Base-by-base conservation (phyloP, 2,113 vertebrate genomes). In the Lasiurus cinereus region DNA sequence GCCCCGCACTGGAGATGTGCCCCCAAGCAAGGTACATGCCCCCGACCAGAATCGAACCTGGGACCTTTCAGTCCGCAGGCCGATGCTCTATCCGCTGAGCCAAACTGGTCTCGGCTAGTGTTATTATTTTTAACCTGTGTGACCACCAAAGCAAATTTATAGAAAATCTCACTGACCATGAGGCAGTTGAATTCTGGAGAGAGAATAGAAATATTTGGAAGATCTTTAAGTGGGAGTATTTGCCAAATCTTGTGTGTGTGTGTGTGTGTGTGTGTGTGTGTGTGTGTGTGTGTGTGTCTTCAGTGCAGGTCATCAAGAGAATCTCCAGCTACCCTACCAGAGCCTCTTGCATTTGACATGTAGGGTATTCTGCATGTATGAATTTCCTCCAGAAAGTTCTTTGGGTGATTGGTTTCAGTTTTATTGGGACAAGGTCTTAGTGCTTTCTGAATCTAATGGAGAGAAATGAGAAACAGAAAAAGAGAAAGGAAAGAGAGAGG, bases 121-220 rank as follows among this genome's bases (percentile, higher is more conserved):
- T 94, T 92, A 84, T 94, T 83, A 74, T 94, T 96, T 94, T 78
- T 64, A 88, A 94, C 69, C 88, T 91, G 15, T 67, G 72, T 95
- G 91, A 83, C 88, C 88, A 89, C 6, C 50, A 39, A 95, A 94
- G 79, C 78, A 94, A 83, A 93, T 97, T 92, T 94, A 94, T 79
- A 92, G 97, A 94, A 94, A 96, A 89, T 92, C 90, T 95, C 85
- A 94, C 64, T 88, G 96, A 96, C 83, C 76, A 24, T 56, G 64
- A 92, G 88, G 67, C 90, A 89, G 70, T 54, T 70, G 29, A 31
- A 72, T 90, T 76, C 15, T 82, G 85, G 85, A 93, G 77, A 84
- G 72, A 89, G 87, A 82, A 90, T 50, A 92, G 72, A 74, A 88
- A 92, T 74, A 14, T 94, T 94, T 96, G 96, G 89, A 96, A 92